Conservation (phyloP, 37 sponge, comb jelly and placozoan species). For the Corticium candelabrum region DNA sequence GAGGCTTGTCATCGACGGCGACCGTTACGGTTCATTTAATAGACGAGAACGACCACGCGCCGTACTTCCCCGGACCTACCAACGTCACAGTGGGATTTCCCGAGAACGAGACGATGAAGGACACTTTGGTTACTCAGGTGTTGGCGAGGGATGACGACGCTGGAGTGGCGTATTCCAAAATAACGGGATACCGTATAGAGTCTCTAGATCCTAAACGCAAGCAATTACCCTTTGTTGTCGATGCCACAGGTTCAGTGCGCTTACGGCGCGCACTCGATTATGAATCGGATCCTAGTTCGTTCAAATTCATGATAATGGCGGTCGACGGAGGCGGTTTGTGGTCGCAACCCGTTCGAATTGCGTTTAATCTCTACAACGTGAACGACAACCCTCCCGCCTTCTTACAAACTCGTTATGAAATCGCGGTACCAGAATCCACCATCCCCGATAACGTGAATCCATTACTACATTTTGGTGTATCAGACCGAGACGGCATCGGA, state of each 20-base stretch:
- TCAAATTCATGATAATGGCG: not conserved
- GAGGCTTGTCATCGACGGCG: not conserved
- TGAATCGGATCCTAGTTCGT: not conserved
- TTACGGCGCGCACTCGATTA: not conserved
- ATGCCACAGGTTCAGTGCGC: not conserved
- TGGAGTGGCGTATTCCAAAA: not conserved
- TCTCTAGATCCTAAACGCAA: not conserved
- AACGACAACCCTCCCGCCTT: conserved; percentile 51
- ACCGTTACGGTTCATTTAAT: conserved; percentile 20
- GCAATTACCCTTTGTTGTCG: not conserved
- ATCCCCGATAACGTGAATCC: not conserved
- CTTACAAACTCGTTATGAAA: not conserved
- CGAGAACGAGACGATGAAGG: not conserved
- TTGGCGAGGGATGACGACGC: not conserved
- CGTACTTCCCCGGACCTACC: not conserved
- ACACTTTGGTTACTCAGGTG: not conserved
- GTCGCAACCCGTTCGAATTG: conserved; percentile 9
- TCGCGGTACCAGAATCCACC: not conserved
- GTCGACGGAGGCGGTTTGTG: not conserved
- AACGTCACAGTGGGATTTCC: not conserved
- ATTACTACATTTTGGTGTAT: conserved; percentile 9
- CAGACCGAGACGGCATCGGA: conserved; percentile 10
- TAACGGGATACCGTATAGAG: not conserved
- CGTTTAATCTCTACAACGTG: conserved; percentile 24
- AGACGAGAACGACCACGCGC: conserved; percentile 53